A percentile compares a stretch with the other conserved stretches of the same genome.
phyloP scores from a whole-genome alignment of 2,113 vertebrate genomes.

The Paracanthobrama guichenoti region DNA sequence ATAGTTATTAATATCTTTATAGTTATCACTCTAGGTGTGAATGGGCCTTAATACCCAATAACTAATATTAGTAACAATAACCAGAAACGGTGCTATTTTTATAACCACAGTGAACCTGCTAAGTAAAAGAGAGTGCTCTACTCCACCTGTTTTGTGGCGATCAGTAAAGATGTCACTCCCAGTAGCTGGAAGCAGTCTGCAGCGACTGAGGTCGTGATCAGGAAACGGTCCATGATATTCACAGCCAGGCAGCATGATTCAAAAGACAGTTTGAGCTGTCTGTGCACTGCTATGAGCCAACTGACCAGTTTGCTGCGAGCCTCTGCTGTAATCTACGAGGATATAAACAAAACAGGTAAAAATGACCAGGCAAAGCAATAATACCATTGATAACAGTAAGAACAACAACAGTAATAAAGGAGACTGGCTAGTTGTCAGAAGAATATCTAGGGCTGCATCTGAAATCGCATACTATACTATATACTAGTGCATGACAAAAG shows the following conservation, averaged over 20 bases:
- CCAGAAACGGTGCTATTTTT: neutral
- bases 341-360: neutral
- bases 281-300: conserved; percentile 90
- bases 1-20: too few species aligned
- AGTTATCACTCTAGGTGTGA: too few species aligned
- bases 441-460: too few species aligned
- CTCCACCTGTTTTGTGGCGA: conserved; percentile 91
- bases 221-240: conserved; percentile 91
- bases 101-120: neutral
- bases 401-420: too few species aligned
- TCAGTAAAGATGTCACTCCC: conserved; percentile 87
- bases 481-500: too few species aligned
- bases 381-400: too few species aligned
- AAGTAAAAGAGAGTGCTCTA: neutral
- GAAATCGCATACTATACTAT: too few species aligned
- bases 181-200: conserved; percentile 94
- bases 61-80: neutral
- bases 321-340: conserved; percentile 82
- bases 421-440: too few species aligned
- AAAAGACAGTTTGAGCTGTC: conserved; percentile 84
- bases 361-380: neutral
- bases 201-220: conserved; percentile 85
- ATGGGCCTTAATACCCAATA: too few species aligned
- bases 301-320: conserved; percentile 88
- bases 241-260: conserved; percentile 89